Evolutionary conservation across 2,113 vertebrate genomes (phyloP).

Genomic region (Pomatostomus ruficeps): DNA sequence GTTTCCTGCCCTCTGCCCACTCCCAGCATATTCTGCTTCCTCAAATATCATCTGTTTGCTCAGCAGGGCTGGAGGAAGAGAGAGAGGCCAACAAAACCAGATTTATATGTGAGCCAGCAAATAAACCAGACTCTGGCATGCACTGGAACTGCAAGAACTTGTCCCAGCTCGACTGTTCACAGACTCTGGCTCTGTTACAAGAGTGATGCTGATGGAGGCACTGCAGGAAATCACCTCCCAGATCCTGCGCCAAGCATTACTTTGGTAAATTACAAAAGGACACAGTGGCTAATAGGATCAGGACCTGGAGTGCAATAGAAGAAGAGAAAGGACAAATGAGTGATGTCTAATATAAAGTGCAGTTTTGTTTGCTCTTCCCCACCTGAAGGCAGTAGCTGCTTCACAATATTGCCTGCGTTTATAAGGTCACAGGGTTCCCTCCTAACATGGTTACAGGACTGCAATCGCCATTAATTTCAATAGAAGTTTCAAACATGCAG

Average conservation of each 20-base stretch:
- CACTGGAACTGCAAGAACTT: not conserved
- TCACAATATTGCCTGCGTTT: slow-evolving; percentile 34
- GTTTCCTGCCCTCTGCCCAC: not conserved
- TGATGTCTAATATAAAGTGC: slow-evolving; percentile 25
- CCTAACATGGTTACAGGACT: not conserved
- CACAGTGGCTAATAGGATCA: slow-evolving; percentile 51
- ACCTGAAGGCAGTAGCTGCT: slow-evolving; percentile 39
- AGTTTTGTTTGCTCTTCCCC: slow-evolving; percentile 41
- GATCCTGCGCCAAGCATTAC: not conserved
- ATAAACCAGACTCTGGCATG: not conserved
- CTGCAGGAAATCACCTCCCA: not conserved
- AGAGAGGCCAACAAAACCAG: not conserved
- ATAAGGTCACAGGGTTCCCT: slow-evolving; percentile 38
- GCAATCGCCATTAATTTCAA: slow-evolving; percentile 48
- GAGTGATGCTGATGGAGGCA: not conserved
- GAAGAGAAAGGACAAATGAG: slow-evolving; percentile 27
- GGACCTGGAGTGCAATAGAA: not conserved
- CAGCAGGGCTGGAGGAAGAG: not conserved
- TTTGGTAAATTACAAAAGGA: slow-evolving; percentile 46
- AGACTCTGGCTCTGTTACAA: not conserved
- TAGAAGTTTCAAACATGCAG: slow-evolving; percentile 32
- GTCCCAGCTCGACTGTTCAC: not conserved
- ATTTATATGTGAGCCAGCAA: slow-evolving; percentile 1
- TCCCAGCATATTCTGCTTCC: not conserved
- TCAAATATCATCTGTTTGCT: not conserved